Evolutionary conservation across 35 echinoderm and acorn worm genomes (phyloP).

Genomic region (Diadema setosum): DNA sequence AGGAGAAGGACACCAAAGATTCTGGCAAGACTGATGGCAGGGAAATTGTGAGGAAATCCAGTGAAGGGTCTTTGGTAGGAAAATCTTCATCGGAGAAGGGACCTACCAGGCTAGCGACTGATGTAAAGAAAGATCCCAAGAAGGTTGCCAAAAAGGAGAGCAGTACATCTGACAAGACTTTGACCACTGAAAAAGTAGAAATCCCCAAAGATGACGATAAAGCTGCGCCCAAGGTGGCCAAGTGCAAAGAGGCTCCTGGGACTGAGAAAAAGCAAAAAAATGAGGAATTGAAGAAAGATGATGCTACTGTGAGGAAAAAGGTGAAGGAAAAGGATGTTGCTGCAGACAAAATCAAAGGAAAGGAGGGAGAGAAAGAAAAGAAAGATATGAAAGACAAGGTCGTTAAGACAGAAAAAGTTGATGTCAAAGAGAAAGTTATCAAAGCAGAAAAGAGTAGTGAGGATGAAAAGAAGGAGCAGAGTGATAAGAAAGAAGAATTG

Average conservation of each 20-base stretch:
- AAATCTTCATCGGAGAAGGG: not conserved
- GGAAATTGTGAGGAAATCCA: not conserved
- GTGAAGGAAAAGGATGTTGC: conserved; percentile 46
- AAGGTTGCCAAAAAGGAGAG: conserved; percentile 32
- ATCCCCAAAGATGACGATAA: conserved; percentile 34
- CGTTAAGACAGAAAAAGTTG: not conserved
- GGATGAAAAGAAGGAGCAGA: conserved; percentile 2
- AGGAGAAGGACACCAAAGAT: conserved; percentile 24
- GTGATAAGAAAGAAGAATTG: not conserved
- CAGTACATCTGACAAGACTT: not conserved
- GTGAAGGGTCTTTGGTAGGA: not conserved
- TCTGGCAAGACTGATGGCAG: not conserved
- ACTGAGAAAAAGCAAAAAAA: not conserved
- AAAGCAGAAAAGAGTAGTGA: not conserved
- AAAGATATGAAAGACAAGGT: conserved; percentile 14
- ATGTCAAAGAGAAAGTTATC: not conserved
- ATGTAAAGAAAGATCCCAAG: not conserved
- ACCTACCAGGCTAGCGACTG: not conserved
- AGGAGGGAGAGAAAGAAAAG: conserved; percentile 46
- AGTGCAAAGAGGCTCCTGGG: not conserved
- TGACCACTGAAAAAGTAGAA: conserved; percentile 10
- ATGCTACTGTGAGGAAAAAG: conserved; percentile 5
- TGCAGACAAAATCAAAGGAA: conserved; percentile 29
- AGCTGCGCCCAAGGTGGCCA: not conserved
- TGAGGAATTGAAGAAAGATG: not conserved